A percentile compares a stretch with the other conserved stretches of the same genome.
Evolutionary conservation across 2,888 invertebrate species (phyloP).

Genomic region (Megalurothrips usitatus): DNA sequence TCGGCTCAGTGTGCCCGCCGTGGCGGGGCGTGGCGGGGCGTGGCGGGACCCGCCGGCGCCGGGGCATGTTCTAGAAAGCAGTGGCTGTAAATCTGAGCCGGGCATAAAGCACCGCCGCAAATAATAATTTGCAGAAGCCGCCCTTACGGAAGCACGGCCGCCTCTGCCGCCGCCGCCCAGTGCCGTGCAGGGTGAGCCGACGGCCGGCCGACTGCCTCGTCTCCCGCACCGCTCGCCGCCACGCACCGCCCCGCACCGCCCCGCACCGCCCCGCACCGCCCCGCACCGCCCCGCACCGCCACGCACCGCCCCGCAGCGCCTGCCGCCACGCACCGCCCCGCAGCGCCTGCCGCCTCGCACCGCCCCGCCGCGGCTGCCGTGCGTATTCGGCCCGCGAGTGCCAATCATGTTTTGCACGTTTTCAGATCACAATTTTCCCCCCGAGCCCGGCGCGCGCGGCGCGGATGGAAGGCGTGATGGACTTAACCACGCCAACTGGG

Average conservation of each 20-base stretch:
- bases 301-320: neutral
- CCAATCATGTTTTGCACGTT: neutral
- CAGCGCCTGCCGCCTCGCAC: too few relatives aligned
- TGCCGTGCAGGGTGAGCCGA: neutral
- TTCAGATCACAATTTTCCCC: neutral
- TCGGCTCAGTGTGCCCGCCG: neutral
- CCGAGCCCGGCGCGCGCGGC: neutral
- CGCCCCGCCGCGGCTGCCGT: too few relatives aligned
- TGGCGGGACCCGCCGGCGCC: neutral
- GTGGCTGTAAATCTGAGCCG: neutral
- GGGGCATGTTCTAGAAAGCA: neutral
- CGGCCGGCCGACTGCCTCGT: neutral
- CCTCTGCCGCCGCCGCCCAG: neutral
- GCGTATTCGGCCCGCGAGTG: too few relatives aligned
- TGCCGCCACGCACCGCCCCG: neutral
- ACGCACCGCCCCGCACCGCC: too few relatives aligned
- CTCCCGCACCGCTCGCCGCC: neutral
- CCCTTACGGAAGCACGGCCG: neutral
- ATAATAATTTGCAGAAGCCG: neutral
- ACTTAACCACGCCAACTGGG: slow-evolving; percentile 2
- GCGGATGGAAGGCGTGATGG: neutral
- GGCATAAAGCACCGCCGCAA: neutral
- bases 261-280: too few relatives aligned
- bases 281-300: too few relatives aligned
- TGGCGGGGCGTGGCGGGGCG: neutral